Evolutionary conservation across 1,140 invertebrate genomes (phyloP), one percentile per base, ranked within the genome.

Genomic region (Drosophila neocordata): DNA sequence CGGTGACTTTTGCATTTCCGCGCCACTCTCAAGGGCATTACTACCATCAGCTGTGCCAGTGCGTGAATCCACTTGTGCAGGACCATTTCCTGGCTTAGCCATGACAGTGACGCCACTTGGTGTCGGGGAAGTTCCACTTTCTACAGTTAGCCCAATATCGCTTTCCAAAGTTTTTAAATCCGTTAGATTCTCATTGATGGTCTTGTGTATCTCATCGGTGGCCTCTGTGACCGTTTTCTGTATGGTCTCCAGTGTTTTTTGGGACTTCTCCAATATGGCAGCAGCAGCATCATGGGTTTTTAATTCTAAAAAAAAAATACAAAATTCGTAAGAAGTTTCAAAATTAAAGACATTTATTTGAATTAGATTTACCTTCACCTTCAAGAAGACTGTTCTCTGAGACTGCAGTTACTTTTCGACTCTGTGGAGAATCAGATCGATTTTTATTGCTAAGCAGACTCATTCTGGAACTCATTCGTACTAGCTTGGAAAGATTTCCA

Each of bases 191-290:
- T 92, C 91, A 55, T 65, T 79, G 11, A 92, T 90, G 27, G 90
- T 92, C 70, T 91, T 91, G 7, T 85, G 79, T 38, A 90, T 89
- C 68, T 91, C 91, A 34, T 85, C 78, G 41, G 87, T 90, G 52
- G 83, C 89, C 41, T 79, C 85, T 9, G 83, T 81, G 5, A 90
- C 89, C 7, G 77, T 83, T 35, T 81, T 89, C 22, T 90, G 79
- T 38, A 90, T 87, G n/a, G 65, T 89, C 34, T 91, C 90, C 18
- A 90, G 65, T 0, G 79, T 83, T 52, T 87, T 89, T 31, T 80
- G 77, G 0, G 77, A 83, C 37, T 90, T 89, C n/a, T 90, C 85
- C 8, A 91, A 65, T 59, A 91, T 92, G 34, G 89, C 79, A 57
- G 90, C 84, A 4, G 59, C 34, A 31, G 15, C 69, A 24, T 80